Base-by-base conservation (phyloP, 2,888 invertebrate genomes). In the Lasioglossum lativentre region DNA sequence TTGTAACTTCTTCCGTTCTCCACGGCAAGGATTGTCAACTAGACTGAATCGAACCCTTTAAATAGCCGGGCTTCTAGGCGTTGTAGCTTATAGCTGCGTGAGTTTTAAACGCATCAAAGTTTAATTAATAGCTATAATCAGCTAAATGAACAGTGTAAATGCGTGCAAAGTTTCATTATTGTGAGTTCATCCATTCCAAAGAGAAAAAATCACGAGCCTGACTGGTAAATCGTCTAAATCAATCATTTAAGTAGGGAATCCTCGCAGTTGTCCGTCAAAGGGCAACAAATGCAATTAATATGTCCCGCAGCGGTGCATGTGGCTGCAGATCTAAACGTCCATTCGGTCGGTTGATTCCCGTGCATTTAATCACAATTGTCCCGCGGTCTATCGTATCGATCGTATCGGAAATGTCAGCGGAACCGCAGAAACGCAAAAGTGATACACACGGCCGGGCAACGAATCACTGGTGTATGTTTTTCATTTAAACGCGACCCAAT, bases 351-450 rank as follows among this genome's bases (percentile, higher is more conserved):
- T 52, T n/a, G 52, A 52, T 52, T 66, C 27, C 19, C 52, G 52
- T n/a, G 52, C n/a, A 52, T 52, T 52, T 52, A 52, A 52, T 52
- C 52, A 52, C 52, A 52, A 52, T 52, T 52, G 52, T 52, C 52
- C 52, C 23, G 52, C 52, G 52, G 52, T 52, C 52, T 52, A n/a
- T 14, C 34, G 27, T 23, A 45, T 38, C 16, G 38, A n/a, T 59
- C 10, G 8, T 16, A 2, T 12, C 3, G 45, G 16, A 23, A 63
- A 68, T 79, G n/a, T 52, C 73, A 73, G 27, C 42, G 19, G 27
- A 10, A 38, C 42, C 27, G 27, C 16, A 52, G n/a, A 52, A 52
- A 52, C 52, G 52, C 52, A n/a, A 23, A 23, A 52, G 52, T 52
- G n/a, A n/a, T 52, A 52, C 52, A 52, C 23, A n/a, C 52, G n/a